Evolutionary conservation across 1,140 invertebrate species (phyloP).

Genomic region (Pseudomyrmex dendroicus): DNA sequence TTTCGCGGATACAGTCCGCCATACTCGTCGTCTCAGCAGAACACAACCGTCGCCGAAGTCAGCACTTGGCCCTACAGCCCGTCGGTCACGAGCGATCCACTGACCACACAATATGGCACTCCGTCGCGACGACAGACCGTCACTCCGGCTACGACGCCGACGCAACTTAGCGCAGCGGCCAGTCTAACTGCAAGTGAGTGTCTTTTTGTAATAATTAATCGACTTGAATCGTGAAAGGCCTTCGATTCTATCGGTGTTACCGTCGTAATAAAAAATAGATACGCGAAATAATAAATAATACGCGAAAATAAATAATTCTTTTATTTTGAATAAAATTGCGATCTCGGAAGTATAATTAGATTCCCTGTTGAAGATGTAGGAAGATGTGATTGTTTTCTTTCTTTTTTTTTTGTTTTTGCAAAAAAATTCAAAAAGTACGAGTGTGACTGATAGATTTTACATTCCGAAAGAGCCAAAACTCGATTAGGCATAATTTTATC

Average conservation of each 20-base stretch:
- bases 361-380: no score
- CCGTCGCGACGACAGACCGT: conserved; percentile 69
- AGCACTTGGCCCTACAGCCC: conserved; percentile 73
- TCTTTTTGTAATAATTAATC: not conserved
- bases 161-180: conserved; percentile 76
- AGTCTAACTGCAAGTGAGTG: conserved; percentile 80
- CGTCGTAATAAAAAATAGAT: no score
- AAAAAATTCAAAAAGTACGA: not conserved
- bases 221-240: no score
- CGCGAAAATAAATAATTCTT: no score
- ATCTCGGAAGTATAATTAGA: not conserved
- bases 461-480: not conserved
- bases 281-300: no score
- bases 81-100: conserved; percentile 56
- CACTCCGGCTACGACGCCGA: conserved; percentile 57
- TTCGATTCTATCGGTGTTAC: no score
- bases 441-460: not conserved
- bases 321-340: no score
- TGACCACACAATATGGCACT: conserved; percentile 68
- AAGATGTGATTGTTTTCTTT: no score
- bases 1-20: conserved; percentile 78
- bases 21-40: conserved; percentile 73
- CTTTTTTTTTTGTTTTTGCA: not conserved
- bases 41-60: conserved; percentile 62
- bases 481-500: not conserved